Evolutionary conservation across 2,888 invertebrate species (phyloP).

Genomic region (Philereme transversata): DNA sequence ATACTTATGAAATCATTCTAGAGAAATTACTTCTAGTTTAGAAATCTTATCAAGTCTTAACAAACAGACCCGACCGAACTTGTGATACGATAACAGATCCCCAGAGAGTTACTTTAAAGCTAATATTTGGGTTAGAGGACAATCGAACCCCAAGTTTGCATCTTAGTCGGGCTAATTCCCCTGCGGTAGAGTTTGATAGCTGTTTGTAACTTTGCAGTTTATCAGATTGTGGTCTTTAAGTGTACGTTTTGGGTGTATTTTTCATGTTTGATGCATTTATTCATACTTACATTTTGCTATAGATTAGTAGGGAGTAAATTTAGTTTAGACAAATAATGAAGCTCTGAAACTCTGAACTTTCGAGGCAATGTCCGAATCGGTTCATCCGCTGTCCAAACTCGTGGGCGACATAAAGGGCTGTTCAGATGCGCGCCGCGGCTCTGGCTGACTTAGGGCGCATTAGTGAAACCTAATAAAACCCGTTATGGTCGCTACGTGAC

Average conservation of each 20-base stretch:
- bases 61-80: slow-evolving; percentile 31
- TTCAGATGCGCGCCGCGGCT: slow-evolving; percentile 48
- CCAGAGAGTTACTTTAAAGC: slow-evolving; percentile 47
- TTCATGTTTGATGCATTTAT: not conserved
- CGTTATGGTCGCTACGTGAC: slow-evolving; percentile 78
- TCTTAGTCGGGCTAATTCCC: slow-evolving; percentile 41
- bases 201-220: slow-evolving; percentile 24
- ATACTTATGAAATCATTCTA: too few relatives aligned
- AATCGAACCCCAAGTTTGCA: slow-evolving; percentile 47
- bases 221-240: slow-evolving; percentile 15
- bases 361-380: slow-evolving; percentile 29
- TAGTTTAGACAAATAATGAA: not conserved
- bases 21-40: not conserved
- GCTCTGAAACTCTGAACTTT: slow-evolving; percentile 21
- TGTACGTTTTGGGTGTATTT: not conserved
- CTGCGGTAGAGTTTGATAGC: slow-evolving; percentile 31
- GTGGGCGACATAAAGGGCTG: slow-evolving; percentile 55
- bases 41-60: slow-evolving; percentile 10
- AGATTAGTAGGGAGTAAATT: too few relatives aligned
- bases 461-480: slow-evolving; percentile 81
- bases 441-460: slow-evolving; percentile 57
- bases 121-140: slow-evolving; percentile 59
- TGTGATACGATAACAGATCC: slow-evolving; percentile 53
- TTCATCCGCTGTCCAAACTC: slow-evolving; percentile 34
- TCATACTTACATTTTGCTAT: too few relatives aligned